Conservation (phyloP, 2,797 vertebrate species). For the Schizothorax lantsangensis region DNA sequence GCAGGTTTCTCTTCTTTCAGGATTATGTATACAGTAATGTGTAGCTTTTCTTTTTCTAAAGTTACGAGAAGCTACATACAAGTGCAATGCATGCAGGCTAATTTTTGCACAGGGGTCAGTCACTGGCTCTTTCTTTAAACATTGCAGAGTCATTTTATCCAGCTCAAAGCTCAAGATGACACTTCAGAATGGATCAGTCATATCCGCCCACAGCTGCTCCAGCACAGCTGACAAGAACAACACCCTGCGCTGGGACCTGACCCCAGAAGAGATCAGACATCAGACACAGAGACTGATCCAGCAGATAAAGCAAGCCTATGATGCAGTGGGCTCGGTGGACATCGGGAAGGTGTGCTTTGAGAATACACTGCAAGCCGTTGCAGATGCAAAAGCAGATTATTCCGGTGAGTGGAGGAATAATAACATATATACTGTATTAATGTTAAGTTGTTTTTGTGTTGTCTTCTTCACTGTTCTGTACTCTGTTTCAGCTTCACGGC, state of each 20-base stretch:
- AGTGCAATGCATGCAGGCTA: background rate
- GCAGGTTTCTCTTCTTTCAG: conserved; percentile 40
- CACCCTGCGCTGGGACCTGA: conserved; percentile 87
- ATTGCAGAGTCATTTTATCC: conserved; percentile 70
- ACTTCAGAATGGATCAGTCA: conserved; percentile 71
- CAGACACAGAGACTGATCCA: conserved; percentile 83
- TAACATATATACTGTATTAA: background rate
- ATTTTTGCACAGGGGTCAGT: background rate
- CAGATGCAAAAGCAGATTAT: conserved; percentile 87
- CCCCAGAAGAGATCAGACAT: conserved; percentile 84
- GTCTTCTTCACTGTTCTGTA: background rate
- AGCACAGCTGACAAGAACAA: conserved; percentile 69
- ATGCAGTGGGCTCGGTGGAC: conserved; percentile 80
- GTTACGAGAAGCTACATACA: background rate
- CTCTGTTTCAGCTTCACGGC: conserved; percentile 83
- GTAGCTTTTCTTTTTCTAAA: conserved; percentile 39
- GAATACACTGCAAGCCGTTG: conserved; percentile 86
- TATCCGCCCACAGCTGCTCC: conserved; percentile 68
- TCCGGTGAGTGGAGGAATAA: conserved; percentile 75
- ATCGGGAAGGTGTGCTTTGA: conserved; percentile 82
- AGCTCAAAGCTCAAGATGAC: conserved; percentile 82
- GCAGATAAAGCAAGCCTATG: conserved; percentile 85
- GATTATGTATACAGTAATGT: conserved; percentile 59
- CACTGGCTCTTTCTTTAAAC: background rate
- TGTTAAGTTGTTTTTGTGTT: background rate